Conservation (phyloP, 2,797 vertebrate species). For the Anolis apletophallus region DNA sequence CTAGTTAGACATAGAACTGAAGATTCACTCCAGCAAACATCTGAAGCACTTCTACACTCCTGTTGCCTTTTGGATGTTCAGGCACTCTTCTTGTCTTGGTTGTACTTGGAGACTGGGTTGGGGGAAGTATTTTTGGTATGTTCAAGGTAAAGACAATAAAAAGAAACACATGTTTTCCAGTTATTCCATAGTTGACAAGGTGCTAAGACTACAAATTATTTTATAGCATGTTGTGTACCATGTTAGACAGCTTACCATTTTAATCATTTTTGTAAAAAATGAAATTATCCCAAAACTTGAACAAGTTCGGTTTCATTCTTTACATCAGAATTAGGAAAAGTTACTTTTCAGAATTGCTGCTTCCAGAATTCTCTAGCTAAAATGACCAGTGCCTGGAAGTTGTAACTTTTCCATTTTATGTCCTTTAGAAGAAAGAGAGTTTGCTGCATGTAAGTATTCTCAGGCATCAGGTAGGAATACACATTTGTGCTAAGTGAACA, state of each 20-base stretch:
- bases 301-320: not conserved
- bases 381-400: no score
- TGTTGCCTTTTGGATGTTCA: not conserved
- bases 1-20: conserved; percentile 52
- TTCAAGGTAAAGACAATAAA: not conserved
- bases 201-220: not conserved
- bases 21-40: conserved; percentile 44
- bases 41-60: conserved; percentile 8
- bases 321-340: no score
- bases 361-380: no score
- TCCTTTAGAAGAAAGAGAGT: no score
- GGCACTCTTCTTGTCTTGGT: not conserved
- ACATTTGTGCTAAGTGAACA: not conserved
- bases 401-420: no score
- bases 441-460: not conserved
- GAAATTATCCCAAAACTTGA: not conserved
- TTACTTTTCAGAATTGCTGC: no score
- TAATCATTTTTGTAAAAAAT: not conserved
- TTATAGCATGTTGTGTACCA: not conserved
- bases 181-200: not conserved
- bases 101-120: not conserved
- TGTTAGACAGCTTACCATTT: not conserved
- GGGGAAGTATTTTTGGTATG: not conserved
- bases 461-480: not conserved
- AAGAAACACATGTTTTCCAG: not conserved